Evolutionary conservation across 2,888 invertebrate species (phyloP).

Genomic region (Meliscaeva auricollis): DNA sequence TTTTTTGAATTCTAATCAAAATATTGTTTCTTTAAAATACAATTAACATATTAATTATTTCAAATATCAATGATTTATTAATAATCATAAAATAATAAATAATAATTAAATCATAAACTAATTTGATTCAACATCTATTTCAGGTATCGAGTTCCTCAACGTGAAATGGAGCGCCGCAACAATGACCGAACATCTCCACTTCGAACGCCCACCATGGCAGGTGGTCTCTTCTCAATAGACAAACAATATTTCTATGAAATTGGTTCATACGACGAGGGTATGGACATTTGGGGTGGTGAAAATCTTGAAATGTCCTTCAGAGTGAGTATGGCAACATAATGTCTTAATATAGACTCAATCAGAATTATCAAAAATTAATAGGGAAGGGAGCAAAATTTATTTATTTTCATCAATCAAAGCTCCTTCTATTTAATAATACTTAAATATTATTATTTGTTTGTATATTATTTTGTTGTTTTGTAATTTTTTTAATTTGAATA

Average conservation of each 20-base stretch:
- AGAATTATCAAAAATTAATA: background rate
- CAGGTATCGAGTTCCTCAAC: constrained; percentile 98
- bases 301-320: constrained; percentile 85
- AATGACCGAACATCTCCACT: constrained; percentile 97
- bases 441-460: constrained; percentile 24
- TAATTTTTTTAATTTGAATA: constrained; percentile 53
- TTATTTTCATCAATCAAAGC: constrained; percentile 50
- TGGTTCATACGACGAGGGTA: constrained; percentile 99
- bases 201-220: constrained; percentile 99
- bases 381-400: constrained; percentile 27
- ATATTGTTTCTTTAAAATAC: too few species aligned
- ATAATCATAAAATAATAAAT: background rate
- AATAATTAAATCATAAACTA: background rate
- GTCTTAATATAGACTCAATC: background rate
- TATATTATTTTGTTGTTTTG: constrained; percentile 22
- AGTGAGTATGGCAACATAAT: constrained; percentile 80
- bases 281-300: constrained; percentile 98
- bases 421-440: constrained; percentile 17
- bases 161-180: constrained; percentile 97
- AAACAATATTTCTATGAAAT: constrained; percentile 98
- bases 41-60: too few species aligned
- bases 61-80: too few species aligned
- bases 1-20: too few species aligned
- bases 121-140: constrained; percentile 22
- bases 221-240: constrained; percentile 97